These are phyloP conservation scores for Bambusicola thoracicus DNA, from an alignment of 2,113 vertebrate species.

Conservation along the genomic window DNA sequence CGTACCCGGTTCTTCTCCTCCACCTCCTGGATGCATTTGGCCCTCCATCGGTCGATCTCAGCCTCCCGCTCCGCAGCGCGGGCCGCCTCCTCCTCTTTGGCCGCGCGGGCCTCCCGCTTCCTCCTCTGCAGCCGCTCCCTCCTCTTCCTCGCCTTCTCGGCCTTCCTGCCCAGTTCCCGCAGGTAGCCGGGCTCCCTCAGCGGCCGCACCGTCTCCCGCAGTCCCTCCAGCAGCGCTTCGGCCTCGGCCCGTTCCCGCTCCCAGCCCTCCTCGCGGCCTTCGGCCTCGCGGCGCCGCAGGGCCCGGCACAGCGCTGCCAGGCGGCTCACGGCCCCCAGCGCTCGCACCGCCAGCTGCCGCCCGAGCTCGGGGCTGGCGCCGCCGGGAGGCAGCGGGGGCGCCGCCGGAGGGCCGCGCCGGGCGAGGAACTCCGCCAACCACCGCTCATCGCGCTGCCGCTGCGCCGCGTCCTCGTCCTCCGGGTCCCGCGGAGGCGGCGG, in stretches of 20 bases:
- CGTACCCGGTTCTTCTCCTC: constrained; percentile 91
- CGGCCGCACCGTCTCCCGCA: constrained; percentile 65
- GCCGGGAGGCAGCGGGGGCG: background rate
- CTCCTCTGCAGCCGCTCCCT: constrained; percentile 75
- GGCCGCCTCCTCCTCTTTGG: constrained; percentile 67
- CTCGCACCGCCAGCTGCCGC: constrained; percentile 66
- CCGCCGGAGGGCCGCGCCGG: background rate
- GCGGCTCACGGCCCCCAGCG: constrained; percentile 73
- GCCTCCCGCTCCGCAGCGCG: constrained; percentile 80
- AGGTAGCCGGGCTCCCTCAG: constrained; percentile 69
- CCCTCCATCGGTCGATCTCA: constrained; percentile 86
- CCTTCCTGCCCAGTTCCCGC: constrained; percentile 65
- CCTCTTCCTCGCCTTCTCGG: constrained; percentile 73
- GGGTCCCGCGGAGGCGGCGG: background rate
- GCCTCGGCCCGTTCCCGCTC: constrained; percentile 20
- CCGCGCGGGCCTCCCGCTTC: constrained; percentile 64
- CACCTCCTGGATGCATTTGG: constrained; percentile 83
- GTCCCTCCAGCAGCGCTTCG: constrained; percentile 13
- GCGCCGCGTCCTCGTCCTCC: constrained; percentile 43
- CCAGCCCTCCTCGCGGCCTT: constrained; percentile 75
- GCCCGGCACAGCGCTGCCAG: constrained; percentile 71
- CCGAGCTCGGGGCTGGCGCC: background rate
- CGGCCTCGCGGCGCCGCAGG: constrained; percentile 68
- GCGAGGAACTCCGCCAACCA: constrained; percentile 46
- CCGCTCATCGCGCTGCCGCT: constrained; percentile 60